A percentile compares a stretch with the other conserved stretches of the same genome.
These are phyloP conservation scores for Brachylomia viminalis DNA, from an alignment of 2,888 invertebrate genomes.

Conservation along the genomic window DNA sequence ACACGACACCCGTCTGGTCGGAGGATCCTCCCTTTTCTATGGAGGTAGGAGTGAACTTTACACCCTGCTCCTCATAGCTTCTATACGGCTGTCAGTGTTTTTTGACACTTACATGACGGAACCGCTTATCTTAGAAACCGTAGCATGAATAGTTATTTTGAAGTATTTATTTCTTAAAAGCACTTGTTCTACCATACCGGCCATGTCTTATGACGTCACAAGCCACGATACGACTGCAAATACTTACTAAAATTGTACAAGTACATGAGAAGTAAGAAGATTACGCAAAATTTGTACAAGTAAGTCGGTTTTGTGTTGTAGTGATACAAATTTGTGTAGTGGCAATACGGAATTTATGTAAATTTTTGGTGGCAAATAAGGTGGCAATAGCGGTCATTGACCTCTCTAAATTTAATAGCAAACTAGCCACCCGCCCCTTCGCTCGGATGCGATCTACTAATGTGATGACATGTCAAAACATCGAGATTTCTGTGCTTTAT, in stretches of 20 bases:
- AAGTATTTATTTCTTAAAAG: background rate
- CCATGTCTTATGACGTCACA: slow-evolving; percentile 4
- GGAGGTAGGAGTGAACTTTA: too few species aligned
- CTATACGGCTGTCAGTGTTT: too few species aligned
- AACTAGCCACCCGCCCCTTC: background rate
- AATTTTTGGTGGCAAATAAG: background rate
- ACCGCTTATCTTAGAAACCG: background rate
- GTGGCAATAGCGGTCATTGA: background rate
- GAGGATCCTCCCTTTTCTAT: too few species aligned
- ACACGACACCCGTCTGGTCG: too few species aligned
- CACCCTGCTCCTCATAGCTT: too few species aligned
- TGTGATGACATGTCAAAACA: background rate
- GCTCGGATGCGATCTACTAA: background rate
- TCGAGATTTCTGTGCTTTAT: too few species aligned
- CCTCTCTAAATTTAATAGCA: background rate
- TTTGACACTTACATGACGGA: too few species aligned
- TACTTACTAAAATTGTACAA: slow-evolving; percentile 37
- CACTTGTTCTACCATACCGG: background rate
- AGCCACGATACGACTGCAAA: slow-evolving; percentile 16
- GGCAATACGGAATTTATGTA: slow-evolving; percentile 6
- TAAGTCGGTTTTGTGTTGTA: slow-evolving; percentile 21
- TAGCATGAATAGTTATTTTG: background rate
- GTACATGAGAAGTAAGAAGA: slow-evolving; percentile 48
- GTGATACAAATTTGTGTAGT: slow-evolving; percentile 32
- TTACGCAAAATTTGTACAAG: slow-evolving; percentile 48